Percentiles rank a stretch among this genome's conserved stretches.
These are phyloP conservation scores for Pachydiplax longipennis DNA, from an alignment of 2,888 invertebrate species.

Conservation along the genomic window DNA sequence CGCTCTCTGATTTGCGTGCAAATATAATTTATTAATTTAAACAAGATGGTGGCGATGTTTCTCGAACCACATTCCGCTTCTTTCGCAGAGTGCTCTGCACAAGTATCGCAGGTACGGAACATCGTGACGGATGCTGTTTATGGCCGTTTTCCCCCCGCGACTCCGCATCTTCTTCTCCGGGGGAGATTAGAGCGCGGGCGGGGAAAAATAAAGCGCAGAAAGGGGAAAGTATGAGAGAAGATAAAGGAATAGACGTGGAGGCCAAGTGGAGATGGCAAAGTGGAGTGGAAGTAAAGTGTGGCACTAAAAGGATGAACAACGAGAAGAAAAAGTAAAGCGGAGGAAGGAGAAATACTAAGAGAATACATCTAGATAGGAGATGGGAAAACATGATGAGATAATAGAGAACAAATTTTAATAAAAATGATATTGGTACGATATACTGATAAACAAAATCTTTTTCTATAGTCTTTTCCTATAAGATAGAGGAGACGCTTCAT, in stretches of 20 bases:
- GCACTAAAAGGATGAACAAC: too few relatives aligned
- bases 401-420: too few relatives aligned
- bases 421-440: too few relatives aligned
- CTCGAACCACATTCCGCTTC: not conserved
- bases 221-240: not conserved
- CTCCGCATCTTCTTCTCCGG: not conserved
- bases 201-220: not conserved
- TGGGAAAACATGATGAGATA: too few relatives aligned
- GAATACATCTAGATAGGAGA: not conserved
- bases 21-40: not conserved
- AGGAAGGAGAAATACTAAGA: not conserved
- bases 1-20: not conserved
- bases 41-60: not conserved
- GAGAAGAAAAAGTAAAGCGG: not conserved
- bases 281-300: not conserved
- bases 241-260: not conserved
- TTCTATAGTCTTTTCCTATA: too few relatives aligned
- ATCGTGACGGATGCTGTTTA: not conserved
- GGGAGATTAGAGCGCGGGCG: not conserved
- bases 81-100: not conserved
- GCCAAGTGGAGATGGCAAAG: not conserved
- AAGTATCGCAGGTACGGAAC: not conserved
- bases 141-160: not conserved
- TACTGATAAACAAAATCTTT: too few relatives aligned
- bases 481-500: too few relatives aligned